These are phyloP conservation scores for Chelon auratus DNA, from an alignment of 2,797 vertebrate species.

Conservation along the genomic window DNA sequence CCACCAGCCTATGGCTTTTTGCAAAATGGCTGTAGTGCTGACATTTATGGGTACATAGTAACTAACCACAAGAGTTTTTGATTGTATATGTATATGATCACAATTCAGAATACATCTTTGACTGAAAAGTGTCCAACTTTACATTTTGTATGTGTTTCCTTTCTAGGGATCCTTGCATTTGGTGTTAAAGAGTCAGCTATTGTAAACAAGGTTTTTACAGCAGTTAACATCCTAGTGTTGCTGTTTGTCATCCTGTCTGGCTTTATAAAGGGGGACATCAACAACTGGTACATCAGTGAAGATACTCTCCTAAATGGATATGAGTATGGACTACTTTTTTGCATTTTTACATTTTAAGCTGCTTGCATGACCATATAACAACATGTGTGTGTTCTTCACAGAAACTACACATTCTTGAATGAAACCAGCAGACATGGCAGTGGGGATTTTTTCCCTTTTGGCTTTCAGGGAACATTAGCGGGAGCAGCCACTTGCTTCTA, in stretches of 20 bases:
- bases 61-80: background rate
- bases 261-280: slow-evolving; percentile 86
- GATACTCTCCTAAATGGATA: slow-evolving; percentile 66
- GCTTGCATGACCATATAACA: slow-evolving; percentile 2
- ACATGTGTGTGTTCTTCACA: slow-evolving; percentile 17
- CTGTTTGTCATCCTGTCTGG: slow-evolving; percentile 87
- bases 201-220: slow-evolving; percentile 90
- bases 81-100: background rate
- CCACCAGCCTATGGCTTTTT: too few relatives aligned
- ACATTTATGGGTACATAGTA: background rate
- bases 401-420: slow-evolving; percentile 68
- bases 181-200: slow-evolving; percentile 89
- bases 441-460: slow-evolving; percentile 90
- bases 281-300: slow-evolving; percentile 85
- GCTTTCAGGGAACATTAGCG: slow-evolving; percentile 88
- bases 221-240: slow-evolving; percentile 85
- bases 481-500: slow-evolving; percentile 93
- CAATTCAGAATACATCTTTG: background rate
- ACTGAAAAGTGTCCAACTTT: background rate
- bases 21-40: background rate
- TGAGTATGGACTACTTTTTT: slow-evolving; percentile 20
- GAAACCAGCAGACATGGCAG: slow-evolving; percentile 56
- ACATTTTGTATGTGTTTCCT: slow-evolving; percentile 25
- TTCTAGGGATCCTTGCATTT: slow-evolving; percentile 88
- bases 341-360: background rate